Evolutionary conservation across 2,888 invertebrate genomes (phyloP), one percentile per base, ranked within the genome.

Genomic region (Pardosa pseudoannulata): DNA sequence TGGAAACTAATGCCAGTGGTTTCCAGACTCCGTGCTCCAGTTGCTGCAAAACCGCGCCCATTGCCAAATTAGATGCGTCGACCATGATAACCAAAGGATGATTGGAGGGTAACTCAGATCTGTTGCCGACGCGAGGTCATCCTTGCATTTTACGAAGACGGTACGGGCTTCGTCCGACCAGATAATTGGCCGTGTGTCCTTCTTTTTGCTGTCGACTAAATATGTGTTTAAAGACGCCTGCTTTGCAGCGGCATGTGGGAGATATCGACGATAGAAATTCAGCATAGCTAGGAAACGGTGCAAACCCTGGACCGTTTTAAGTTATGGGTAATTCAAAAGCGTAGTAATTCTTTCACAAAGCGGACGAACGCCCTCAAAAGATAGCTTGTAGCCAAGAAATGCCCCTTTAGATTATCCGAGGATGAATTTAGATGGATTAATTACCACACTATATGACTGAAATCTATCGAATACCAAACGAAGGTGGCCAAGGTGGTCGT

Each of bases 211-310:
- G 5, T 23, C 32, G 16, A 71, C 71, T 46, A 73, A 19, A 13
- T 62, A 41, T 9, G 0, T 16, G 29, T 75, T 39, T 0, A 88
- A 16, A 13, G 65, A 50, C 16, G 74, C 36, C 9, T 36, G 36
- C 36, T 5, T 64, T 27, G 28, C 28, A 6, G 28, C 28, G 3
- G 36, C 36, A 19, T 36, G 29, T 19, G 9, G 0, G 0, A 9
- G 9, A 36, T 32, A 68, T 0, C 32, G 31, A 6, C 19, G 68
- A 36, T 68, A 68, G 32, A 68, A 68, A 32, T 68, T 11, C 6
- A 68, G 3, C 0, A 68, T 1, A 23, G 70, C 27, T 27, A 41
- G 23, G 23, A 41, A 41, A 13, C 0, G 9, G 13, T 41, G 0
- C 6, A 68, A 68, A 7, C 19, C 23, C 32, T 32, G 36, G 6